Evolutionary conservation across 2,113 vertebrate genomes (phyloP), one percentile per base, ranked within the genome.

Genomic region (Camelus dromedarius): DNA sequence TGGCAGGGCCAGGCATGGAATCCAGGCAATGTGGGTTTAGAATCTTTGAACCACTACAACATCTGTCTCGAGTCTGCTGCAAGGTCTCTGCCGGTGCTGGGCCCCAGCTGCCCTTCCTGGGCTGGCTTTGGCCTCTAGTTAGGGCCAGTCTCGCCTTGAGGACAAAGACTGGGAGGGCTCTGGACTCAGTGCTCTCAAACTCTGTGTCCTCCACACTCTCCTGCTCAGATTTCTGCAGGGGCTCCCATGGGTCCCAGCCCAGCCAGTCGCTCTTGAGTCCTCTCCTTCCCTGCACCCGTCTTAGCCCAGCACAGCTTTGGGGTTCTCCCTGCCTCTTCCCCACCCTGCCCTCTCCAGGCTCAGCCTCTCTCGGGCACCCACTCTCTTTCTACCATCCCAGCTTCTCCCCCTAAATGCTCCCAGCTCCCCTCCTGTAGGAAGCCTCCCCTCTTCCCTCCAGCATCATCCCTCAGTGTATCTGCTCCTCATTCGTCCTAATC

Each of bases 351-450:
- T 60, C 42, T 48, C 6, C 2, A 62, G 70, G 18, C 10, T 19
- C 46, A 35, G 54, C 22, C 4, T 60, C 7, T 16, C n/a, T 32
- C 3, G 5, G 13, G 15, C 26, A 35, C 16, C 7, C 26, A 30
- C 11, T 8, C 14, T 69, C 52, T 42, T 77, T 15, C n/a, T 30
- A 35, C 52, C 50, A 12, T 7, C n/a, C 58, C 16, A 3, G 26
- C 2, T 48, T 30, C 6, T 64, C 15, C n/a, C n/a, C 7, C 1
- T 12, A 14, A 12, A 11, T 10, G n/a, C 6, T n/a, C 38, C 28
- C 9, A 8, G 35, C 10, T 52, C 12, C 11, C 48, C 24, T 46
- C 2, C 66, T 67, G 42, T 50, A 89, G 87, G 30, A 73, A 89
- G 22, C 48, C 62, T 32, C 24, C 28, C 4, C 19, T 1, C 11